phyloP scores from a whole-genome alignment of 2,113 vertebrate genomes.

The Mungos mungo region DNA sequence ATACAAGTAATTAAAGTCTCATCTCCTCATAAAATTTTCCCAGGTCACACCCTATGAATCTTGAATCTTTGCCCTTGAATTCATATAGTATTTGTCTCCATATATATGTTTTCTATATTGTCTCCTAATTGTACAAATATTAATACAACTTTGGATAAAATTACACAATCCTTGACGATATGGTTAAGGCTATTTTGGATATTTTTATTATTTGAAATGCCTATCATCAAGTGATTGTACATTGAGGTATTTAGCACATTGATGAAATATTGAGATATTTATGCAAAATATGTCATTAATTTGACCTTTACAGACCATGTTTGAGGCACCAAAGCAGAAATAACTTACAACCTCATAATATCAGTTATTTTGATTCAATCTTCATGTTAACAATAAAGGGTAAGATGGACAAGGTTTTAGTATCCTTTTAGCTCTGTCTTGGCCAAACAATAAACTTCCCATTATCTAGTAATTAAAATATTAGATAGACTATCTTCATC shows the following conservation, averaged over 20 bases:
- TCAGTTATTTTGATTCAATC: background rate
- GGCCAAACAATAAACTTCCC: background rate
- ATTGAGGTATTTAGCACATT: background rate
- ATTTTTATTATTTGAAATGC: background rate
- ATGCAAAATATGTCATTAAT: background rate
- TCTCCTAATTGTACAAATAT: background rate
- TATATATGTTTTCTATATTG: background rate
- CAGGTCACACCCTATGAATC: background rate
- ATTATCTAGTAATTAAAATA: slow-evolving; percentile 8
- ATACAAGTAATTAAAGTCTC: background rate
- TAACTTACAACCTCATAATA: background rate
- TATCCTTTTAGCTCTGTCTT: background rate
- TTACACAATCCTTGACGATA: background rate
- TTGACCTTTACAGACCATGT: background rate
- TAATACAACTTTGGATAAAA: background rate
- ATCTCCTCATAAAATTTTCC: background rate
- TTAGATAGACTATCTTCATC: background rate
- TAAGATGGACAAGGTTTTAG: background rate
- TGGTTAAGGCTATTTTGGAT: background rate
- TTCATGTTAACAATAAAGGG: background rate
- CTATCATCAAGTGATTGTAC: background rate
- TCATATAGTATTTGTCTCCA: background rate
- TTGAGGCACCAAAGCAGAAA: background rate
- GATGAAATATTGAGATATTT: background rate
- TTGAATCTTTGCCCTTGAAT: background rate